phyloP scores from a whole-genome alignment of 2,888 invertebrate genomes.

The Lamellibrachia satsuma region DNA sequence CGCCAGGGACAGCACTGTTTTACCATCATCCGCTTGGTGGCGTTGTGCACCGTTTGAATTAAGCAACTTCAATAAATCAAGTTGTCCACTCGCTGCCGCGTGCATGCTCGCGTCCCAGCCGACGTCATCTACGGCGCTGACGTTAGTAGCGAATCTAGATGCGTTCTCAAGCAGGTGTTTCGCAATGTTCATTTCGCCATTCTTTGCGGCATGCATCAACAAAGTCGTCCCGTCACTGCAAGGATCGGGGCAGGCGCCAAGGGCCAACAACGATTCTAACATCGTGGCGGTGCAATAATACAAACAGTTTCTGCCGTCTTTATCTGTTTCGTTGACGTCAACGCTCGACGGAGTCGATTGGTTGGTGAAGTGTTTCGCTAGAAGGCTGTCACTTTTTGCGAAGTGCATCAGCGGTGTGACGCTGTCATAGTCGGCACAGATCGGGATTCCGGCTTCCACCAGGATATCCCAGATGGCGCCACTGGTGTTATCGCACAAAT shows the following conservation, averaged over 20 bases:
- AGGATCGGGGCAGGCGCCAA: constrained; percentile 22
- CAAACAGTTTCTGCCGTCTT: constrained; percentile 37
- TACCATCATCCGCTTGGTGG: constrained; percentile 35
- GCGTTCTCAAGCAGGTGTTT: constrained; percentile 37
- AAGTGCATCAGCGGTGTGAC: not conserved
- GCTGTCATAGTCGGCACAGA: not conserved
- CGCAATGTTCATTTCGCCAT: constrained; percentile 34
- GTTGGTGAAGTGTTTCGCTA: not conserved
- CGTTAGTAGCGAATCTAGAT: constrained; percentile 36
- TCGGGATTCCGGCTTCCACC: constrained; percentile 28
- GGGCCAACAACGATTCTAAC: not conserved
- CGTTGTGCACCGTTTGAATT: constrained; percentile 31
- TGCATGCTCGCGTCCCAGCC: constrained; percentile 41
- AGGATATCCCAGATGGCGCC: constrained; percentile 33
- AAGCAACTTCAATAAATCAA: constrained; percentile 33
- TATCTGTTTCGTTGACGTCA: constrained; percentile 38
- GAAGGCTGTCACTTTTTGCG: not conserved
- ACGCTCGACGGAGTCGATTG: constrained; percentile 23
- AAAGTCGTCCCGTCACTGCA: constrained; percentile 40
- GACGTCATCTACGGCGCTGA: constrained; percentile 40
- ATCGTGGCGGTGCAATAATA: constrained; percentile 34
- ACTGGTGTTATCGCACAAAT: constrained; percentile 29
- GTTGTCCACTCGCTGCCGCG: constrained; percentile 37
- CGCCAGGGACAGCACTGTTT: constrained; percentile 43
- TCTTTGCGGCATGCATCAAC: constrained; percentile 41